Percentiles rank a stretch among this genome's conserved stretches.
Conservation (phyloP, 2,888 invertebrate genomes). For the Torymus aiolomorphi region DNA sequence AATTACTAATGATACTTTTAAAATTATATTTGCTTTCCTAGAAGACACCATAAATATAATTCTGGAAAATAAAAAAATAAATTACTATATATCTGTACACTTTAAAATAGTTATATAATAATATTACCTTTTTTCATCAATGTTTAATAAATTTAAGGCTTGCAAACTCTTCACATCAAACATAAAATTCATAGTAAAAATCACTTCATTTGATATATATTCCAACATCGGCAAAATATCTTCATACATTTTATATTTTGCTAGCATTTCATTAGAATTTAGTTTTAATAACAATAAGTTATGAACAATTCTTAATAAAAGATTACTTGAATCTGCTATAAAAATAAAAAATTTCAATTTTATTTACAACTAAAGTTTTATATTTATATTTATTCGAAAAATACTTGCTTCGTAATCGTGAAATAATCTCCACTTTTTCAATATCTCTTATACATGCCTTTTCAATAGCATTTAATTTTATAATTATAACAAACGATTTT, state of each 20-base stretch:
- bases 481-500: conserved; percentile 63
- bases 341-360: conserved; percentile 29
- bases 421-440: conserved; percentile 61
- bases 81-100: too few relatives aligned
- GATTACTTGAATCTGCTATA: conserved; percentile 60
- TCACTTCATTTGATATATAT: conserved; percentile 64
- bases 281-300: conserved; percentile 64
- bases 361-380: not conserved
- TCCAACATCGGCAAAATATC: conserved; percentile 65
- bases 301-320: conserved; percentile 64
- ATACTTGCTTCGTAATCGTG: conserved; percentile 62
- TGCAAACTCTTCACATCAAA: conserved; percentile 64
- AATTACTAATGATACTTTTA: conserved; percentile 64
- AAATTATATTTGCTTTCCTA: conserved; percentile 64
- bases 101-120: conserved; percentile 60
- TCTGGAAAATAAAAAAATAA: conserved; percentile 53
- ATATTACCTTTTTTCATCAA: conserved; percentile 63
- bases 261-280: conserved; percentile 54
- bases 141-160: conserved; percentile 62
- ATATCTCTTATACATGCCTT: conserved; percentile 44
- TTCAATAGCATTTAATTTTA: conserved; percentile 59
- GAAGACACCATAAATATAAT: conserved; percentile 64
- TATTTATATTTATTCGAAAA: not conserved
- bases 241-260: conserved; percentile 59
- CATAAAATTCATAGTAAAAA: conserved; percentile 67